These are phyloP conservation scores for Ethmia dodecea DNA, from an alignment of 2,888 invertebrate genomes.

Conservation along the genomic window DNA sequence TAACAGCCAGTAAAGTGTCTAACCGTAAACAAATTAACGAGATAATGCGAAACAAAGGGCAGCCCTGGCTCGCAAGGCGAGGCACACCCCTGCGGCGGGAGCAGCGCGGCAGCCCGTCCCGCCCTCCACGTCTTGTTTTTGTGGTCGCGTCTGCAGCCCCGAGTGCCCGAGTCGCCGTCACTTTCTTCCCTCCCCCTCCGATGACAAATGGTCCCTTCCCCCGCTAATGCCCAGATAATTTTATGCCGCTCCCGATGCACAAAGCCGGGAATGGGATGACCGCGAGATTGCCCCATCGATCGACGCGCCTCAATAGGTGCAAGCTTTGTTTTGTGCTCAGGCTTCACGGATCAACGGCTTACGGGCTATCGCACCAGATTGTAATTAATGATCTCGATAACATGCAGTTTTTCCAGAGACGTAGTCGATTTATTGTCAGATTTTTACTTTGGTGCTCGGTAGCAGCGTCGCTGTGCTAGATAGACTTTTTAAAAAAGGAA, in stretches of 20 bases:
- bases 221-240: slow-evolving; percentile 73
- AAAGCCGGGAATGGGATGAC: slow-evolving; percentile 54
- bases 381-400: no score
- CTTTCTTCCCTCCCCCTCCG: slow-evolving; percentile 67
- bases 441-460: neutral
- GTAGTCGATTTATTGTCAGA: no score
- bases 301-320: slow-evolving; percentile 57
- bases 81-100: slow-evolving; percentile 42
- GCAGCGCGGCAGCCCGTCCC: slow-evolving; percentile 60
- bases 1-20: no score
- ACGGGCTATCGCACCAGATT: slow-evolving; percentile 53
- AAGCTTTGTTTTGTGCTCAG: slow-evolving; percentile 56
- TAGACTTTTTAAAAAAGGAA: slow-evolving; percentile 8
- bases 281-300: slow-evolving; percentile 67
- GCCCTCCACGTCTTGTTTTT: slow-evolving; percentile 67
- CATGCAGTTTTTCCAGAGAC: neutral
- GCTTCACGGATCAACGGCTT: slow-evolving; percentile 50
- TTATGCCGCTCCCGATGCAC: slow-evolving; percentile 64
- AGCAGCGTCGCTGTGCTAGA: slow-evolving; percentile 5
- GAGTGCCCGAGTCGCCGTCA: slow-evolving; percentile 61
- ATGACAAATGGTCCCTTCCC: slow-evolving; percentile 66
- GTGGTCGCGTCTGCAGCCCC: slow-evolving; percentile 73
- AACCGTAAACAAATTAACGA: no score
- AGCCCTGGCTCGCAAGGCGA: slow-evolving; percentile 2
- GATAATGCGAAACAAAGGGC: no score